Percentiles rank a stretch among this genome's conserved stretches.
These are phyloP conservation scores for Pocillopora meandrina DNA, from an alignment of 92 coral and sea anemone genomes.

Conservation along the genomic window DNA sequence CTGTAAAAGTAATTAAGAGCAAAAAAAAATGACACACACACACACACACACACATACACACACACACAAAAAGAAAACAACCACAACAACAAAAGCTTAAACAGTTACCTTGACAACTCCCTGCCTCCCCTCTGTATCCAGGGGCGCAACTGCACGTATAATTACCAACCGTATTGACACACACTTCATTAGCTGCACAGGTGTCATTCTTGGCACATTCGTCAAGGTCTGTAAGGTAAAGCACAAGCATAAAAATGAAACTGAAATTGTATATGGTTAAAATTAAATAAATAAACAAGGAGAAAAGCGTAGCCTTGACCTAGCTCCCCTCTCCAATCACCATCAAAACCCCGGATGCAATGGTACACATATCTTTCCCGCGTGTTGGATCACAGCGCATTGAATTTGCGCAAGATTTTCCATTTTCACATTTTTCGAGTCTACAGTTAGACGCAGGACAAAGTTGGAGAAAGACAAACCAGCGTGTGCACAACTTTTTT, in stretches of 20 bases:
- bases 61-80: too few species aligned
- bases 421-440: constrained; percentile 50
- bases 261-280: neutral
- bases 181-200: constrained; percentile 51
- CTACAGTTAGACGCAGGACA: neutral
- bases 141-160: constrained; percentile 59
- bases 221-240: constrained; percentile 39
- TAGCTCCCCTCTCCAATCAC: constrained; percentile 45
- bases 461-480: too few species aligned
- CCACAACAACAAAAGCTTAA: too few species aligned
- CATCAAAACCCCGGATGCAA: constrained; percentile 65
- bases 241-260: neutral
- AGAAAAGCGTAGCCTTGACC: neutral
- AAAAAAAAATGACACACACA: too few species aligned
- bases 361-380: constrained; percentile 56
- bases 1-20: too few species aligned
- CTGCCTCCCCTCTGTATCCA: constrained; percentile 53
- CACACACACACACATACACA: too few species aligned
- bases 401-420: constrained; percentile 44
- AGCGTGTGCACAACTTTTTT: too few species aligned
- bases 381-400: constrained; percentile 59
- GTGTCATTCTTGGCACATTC: constrained; percentile 47
- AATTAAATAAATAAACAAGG: neutral
- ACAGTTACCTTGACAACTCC: constrained; percentile 40
- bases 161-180: constrained; percentile 58